Evolutionary conservation across 2,797 vertebrate genomes (phyloP).

Genomic region (Scolopax rusticola): DNA sequence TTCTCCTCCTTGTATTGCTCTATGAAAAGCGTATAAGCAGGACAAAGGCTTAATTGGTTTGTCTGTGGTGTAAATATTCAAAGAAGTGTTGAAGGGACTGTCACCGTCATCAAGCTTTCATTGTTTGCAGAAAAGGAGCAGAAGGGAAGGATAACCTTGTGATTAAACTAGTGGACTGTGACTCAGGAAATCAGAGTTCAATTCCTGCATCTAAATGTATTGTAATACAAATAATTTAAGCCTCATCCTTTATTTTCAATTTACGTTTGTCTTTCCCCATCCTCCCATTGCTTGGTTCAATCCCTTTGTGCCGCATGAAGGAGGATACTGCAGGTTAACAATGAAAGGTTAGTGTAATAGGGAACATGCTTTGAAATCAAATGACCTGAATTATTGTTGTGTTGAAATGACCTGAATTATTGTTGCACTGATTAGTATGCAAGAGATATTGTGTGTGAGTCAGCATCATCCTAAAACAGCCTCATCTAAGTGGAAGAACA

Average conservation of each 20-base stretch:
- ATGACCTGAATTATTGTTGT: slow-evolving; percentile 51
- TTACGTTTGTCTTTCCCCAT: not conserved
- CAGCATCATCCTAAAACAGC: slow-evolving; percentile 4
- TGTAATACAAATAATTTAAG: slow-evolving; percentile 13
- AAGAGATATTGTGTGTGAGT: slow-evolving; percentile 44
- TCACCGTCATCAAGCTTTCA: not conserved
- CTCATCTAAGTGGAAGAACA: slow-evolving; percentile 16
- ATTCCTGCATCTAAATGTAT: slow-evolving; percentile 5
- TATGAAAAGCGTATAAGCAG: not conserved
- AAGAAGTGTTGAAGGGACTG: not conserved
- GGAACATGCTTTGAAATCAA: slow-evolving; percentile 56
- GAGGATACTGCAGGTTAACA: slow-evolving; percentile 35
- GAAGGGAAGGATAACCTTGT: slow-evolving; percentile 11
- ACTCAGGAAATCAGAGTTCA: slow-evolving; percentile 14
- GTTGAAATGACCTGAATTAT: slow-evolving; percentile 57
- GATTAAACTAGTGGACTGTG: slow-evolving; percentile 46
- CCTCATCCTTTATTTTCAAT: not conserved
- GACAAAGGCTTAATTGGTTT: slow-evolving; percentile 28
- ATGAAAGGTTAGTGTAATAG: slow-evolving; percentile 43
- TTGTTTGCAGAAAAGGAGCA: not conserved
- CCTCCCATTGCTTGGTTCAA: not conserved
- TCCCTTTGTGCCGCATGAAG: slow-evolving; percentile 1
- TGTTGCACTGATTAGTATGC: slow-evolving; percentile 38
- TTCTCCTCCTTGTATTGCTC: not conserved
- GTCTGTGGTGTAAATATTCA: not conserved